phyloP scores from a whole-genome alignment of 2,888 invertebrate species.

The Leptinotarsa rubiginosa region DNA sequence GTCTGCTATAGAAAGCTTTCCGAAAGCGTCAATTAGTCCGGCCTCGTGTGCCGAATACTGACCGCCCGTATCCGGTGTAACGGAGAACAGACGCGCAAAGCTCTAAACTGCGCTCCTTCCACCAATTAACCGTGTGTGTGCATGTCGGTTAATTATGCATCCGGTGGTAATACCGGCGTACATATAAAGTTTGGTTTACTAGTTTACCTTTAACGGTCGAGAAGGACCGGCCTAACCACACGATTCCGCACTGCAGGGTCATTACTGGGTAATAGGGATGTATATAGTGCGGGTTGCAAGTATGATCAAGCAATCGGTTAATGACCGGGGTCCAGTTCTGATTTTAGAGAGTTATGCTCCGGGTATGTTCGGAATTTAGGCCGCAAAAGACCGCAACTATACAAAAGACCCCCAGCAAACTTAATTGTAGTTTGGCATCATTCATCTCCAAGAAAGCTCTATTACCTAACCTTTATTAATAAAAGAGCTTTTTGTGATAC shows the following conservation, averaged over 20 bases:
- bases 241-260: not conserved
- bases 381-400: no score
- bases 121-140: slow-evolving; percentile 43
- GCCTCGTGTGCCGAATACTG: not conserved
- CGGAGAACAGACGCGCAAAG: not conserved
- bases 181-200: slow-evolving; percentile 35
- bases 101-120: slow-evolving; percentile 23
- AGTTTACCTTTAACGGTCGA: slow-evolving; percentile 26
- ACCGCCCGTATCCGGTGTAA: slow-evolving; percentile 16
- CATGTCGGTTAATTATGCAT: slow-evolving; percentile 43
- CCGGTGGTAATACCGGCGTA: slow-evolving; percentile 26
- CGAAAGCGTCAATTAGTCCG: slow-evolving; percentile 16
- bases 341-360: no score
- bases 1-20: slow-evolving; percentile 1
- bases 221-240: slow-evolving; percentile 11
- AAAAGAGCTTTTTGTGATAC: no score
- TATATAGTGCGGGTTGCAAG: not conserved
- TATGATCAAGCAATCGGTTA: not conserved
- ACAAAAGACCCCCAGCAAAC: no score
- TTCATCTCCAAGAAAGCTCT: no score
- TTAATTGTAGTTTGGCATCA: no score
- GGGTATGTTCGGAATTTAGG: no score
- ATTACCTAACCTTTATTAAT: no score
- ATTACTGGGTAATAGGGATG: slow-evolving; percentile 1
- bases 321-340: no score